These are phyloP conservation scores for Ivindomyrus marchei DNA, from an alignment of 2,113 vertebrate genomes.

Conservation along the genomic window DNA sequence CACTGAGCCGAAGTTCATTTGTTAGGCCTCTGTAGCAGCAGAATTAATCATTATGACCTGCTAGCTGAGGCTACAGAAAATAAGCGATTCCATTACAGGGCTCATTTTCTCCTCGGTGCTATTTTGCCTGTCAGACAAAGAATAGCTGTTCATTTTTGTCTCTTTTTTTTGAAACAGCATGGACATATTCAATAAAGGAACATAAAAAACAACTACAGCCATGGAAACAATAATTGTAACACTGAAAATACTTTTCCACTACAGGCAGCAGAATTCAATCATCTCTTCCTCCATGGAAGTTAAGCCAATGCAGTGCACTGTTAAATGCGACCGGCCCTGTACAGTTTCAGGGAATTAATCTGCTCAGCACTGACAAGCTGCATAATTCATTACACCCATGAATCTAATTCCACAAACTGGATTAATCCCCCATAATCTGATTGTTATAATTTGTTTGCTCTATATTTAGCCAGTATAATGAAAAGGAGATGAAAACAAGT, in stretches of 20 bases:
- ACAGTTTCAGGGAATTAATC: constrained; percentile 21
- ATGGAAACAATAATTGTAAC: constrained; percentile 16
- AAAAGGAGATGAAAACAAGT: constrained; percentile 6
- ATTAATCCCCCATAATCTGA: constrained; percentile 26
- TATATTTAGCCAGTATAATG: constrained; percentile 18
- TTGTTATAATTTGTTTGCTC: constrained; percentile 19
- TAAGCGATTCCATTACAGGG: constrained; percentile 18
- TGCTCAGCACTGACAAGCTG: constrained; percentile 13
- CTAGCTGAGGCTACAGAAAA: constrained; percentile 17
- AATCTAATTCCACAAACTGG: constrained; percentile 17
- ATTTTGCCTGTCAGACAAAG: constrained; percentile 7
- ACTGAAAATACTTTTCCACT: constrained; percentile 3
- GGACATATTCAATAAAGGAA: not conserved
- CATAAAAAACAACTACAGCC: constrained; percentile 4
- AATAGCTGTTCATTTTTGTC: constrained; percentile 10
- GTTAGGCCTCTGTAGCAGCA: constrained; percentile 4
- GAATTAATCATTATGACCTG: constrained; percentile 36
- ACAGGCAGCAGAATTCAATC: constrained; percentile 20
- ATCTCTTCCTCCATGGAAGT: not conserved
- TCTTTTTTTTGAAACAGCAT: not conserved
- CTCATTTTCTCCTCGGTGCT: constrained; percentile 2
- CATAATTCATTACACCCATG: constrained; percentile 21
- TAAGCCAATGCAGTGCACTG: not conserved
- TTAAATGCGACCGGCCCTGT: not conserved
- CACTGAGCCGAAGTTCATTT: constrained; percentile 31